Conservation (phyloP, 2,888 invertebrate genomes). For the Phanerotoma sp. region DNA sequence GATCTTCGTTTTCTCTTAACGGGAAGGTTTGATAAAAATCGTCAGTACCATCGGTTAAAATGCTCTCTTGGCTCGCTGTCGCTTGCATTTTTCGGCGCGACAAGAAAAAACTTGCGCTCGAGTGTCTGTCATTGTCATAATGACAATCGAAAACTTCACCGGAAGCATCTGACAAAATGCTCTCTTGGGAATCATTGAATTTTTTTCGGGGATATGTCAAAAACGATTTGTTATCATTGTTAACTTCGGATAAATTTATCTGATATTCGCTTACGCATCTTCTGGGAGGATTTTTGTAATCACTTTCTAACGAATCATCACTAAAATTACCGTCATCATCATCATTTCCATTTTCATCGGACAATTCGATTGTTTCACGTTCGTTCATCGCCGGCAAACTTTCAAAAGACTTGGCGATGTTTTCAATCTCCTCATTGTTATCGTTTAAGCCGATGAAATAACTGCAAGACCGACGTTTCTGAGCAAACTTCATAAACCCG, state of each 20-base stretch:
- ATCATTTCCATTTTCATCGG: conserved; percentile 59
- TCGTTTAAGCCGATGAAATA: conserved; percentile 68
- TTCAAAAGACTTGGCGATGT: conserved; percentile 50
- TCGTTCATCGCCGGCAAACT: conserved; percentile 52
- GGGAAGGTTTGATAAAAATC: conserved; percentile 64
- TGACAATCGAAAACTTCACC: conserved; percentile 50
- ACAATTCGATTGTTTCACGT: conserved; percentile 24
- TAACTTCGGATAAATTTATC: conserved; percentile 62
- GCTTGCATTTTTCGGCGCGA: conserved; percentile 67
- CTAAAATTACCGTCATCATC: conserved; percentile 72
- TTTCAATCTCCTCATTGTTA: conserved; percentile 42
- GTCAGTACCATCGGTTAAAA: conserved; percentile 73
- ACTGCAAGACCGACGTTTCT: conserved; percentile 65
- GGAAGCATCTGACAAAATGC: conserved; percentile 51
- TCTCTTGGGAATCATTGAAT: conserved; percentile 50
- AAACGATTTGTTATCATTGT: conserved; percentile 35
- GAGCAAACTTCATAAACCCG: conserved; percentile 56
- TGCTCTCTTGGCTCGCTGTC: conserved; percentile 75
- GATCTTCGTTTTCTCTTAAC: conserved; percentile 62
- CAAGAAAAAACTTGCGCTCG: conserved; percentile 79
- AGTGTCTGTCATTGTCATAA: conserved; percentile 53
- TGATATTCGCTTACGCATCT: conserved; percentile 78
- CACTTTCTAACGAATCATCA: conserved; percentile 74
- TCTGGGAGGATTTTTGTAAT: conserved; percentile 64
- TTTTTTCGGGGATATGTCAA: conserved; percentile 39